Base-by-base conservation (phyloP, 2,113 vertebrate genomes). In the Heptranchias perlo region DNA sequence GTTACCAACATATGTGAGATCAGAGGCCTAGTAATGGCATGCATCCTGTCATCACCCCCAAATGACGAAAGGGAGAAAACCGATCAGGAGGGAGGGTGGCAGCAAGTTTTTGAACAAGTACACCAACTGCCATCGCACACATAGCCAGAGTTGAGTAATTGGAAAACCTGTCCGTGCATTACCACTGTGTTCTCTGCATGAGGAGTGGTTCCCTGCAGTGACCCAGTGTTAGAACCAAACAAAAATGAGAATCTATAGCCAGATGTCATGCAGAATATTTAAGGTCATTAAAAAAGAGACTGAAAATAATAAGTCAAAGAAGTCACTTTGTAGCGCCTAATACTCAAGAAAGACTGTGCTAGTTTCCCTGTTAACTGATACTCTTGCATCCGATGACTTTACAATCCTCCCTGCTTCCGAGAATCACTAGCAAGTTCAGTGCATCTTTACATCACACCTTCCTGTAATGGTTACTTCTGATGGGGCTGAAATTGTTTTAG, bases 11-110 rank as follows among this genome's bases (percentile, higher is more conserved):
- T 95, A 76, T 47, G 35, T 64, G 91, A 96, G 65, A 67, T 96
- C 94, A 96, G 96, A 96, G 96, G 47, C 89, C 96, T 96, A 65
- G 69, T 39, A 0, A 0, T 84, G 96, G 87, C 54, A 47, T 3
- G 64, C 5, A 62, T 67, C 89, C 96, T 97, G 96, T 96, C 96
- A 96, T 96, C 96, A 96, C 95, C 39, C 49, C 96, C 52, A 58
- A 62, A 84, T 96, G 96, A 96, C 0, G 0, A 96, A 96, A 96
- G 96, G 52, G 61, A 96, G 96, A 84, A 0, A 49, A 25, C 35
- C 35, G 31, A 54, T 39, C 54, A 4, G 25, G 44, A 64, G 0
- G 49, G 92, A n/a, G 96, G 96, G 61, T 78, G 58, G 35, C 73
- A 0, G 0, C 78, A 44, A 0, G 0, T 44, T 96, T 96, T 96